phyloP scores from a whole-genome alignment of 2,888 invertebrate genomes.

The Miltochrista miniata region DNA sequence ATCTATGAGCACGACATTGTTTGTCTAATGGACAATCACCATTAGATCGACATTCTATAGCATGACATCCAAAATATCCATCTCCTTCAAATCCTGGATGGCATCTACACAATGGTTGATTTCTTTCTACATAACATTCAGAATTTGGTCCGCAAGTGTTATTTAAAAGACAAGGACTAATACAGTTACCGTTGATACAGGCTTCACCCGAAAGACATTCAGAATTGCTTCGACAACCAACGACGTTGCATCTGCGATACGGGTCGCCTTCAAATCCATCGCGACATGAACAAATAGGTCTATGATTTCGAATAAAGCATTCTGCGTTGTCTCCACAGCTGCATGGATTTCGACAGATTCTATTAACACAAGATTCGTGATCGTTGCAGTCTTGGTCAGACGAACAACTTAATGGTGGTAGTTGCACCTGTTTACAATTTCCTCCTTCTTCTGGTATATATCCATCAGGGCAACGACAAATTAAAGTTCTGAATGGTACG shows the following conservation, averaged over 20 bases:
- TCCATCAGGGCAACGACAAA: conserved; percentile 93
- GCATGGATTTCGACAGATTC: conserved; percentile 94
- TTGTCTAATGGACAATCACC: conserved; percentile 94
- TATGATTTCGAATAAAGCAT: conserved; percentile 92
- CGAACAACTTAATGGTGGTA: conserved; percentile 90
- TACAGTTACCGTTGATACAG: conserved; percentile 93
- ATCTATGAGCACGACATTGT: conserved; percentile 93
- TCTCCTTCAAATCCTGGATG: conserved; percentile 91
- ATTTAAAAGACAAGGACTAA: conserved; percentile 92
- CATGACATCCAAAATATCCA: conserved; percentile 88
- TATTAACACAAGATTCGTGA: conserved; percentile 92
- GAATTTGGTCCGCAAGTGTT: conserved; percentile 92
- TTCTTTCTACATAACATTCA: conserved; percentile 90
- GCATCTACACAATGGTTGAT: conserved; percentile 91
- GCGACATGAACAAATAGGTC: conserved; percentile 93
- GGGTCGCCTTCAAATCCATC: conserved; percentile 95
- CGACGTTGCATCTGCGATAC: conserved; percentile 89
- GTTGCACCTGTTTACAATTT: conserved; percentile 88
- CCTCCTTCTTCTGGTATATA: conserved; percentile 92
- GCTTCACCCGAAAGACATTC: conserved; percentile 93
- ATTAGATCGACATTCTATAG: conserved; percentile 93
- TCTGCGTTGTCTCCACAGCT: conserved; percentile 93
- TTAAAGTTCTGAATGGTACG: conserved; percentile 93
- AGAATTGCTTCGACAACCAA: conserved; percentile 92
- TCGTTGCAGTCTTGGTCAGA: conserved; percentile 90